Evolutionary conservation across 2,888 invertebrate genomes (phyloP).

Genomic region (Hirtodrosophila alboralis): DNA sequence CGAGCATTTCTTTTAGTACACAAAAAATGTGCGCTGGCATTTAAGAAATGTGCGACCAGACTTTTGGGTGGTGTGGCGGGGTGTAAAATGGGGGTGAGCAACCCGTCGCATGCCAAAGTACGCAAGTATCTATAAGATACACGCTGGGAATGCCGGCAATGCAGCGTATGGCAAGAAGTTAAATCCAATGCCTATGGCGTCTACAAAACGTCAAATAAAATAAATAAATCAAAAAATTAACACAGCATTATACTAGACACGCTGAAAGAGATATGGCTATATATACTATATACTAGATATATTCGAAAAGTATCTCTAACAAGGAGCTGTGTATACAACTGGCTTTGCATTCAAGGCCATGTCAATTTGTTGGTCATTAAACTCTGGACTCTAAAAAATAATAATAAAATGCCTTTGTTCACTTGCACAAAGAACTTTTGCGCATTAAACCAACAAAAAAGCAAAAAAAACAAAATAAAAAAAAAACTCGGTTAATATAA

Average conservation of each 20-base stretch:
- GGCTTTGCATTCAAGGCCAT: constrained; percentile 67
- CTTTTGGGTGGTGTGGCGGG: constrained; percentile 17
- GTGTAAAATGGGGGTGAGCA: constrained; percentile 6
- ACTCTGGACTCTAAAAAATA: no score
- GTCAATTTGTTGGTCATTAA: constrained; percentile 62
- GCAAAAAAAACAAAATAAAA: constrained; percentile 3
- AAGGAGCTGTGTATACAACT: no score
- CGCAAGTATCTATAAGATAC: constrained; percentile 70
- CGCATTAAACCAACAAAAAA: constrained; percentile 50
- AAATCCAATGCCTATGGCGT: constrained; percentile 34
- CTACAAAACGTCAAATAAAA: constrained; percentile 30
- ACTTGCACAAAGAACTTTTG: constrained; percentile 58
- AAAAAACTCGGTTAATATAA: constrained; percentile 39
- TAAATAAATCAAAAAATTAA: constrained; percentile 62
- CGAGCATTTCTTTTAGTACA: constrained; percentile 24
- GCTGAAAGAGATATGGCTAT: not conserved
- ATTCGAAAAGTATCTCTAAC: no score
- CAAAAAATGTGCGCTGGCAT: constrained; percentile 68
- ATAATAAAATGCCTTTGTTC: no score
- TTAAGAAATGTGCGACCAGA: constrained; percentile 68
- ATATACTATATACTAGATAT: not conserved
- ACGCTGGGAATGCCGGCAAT: constrained; percentile 69
- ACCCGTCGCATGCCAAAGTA: constrained; percentile 59
- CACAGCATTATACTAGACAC: constrained; percentile 46
- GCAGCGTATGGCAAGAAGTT: constrained; percentile 61